These are phyloP conservation scores for Drosophila mettleri DNA, from an alignment of 2,888 invertebrate species.

Conservation along the genomic window DNA sequence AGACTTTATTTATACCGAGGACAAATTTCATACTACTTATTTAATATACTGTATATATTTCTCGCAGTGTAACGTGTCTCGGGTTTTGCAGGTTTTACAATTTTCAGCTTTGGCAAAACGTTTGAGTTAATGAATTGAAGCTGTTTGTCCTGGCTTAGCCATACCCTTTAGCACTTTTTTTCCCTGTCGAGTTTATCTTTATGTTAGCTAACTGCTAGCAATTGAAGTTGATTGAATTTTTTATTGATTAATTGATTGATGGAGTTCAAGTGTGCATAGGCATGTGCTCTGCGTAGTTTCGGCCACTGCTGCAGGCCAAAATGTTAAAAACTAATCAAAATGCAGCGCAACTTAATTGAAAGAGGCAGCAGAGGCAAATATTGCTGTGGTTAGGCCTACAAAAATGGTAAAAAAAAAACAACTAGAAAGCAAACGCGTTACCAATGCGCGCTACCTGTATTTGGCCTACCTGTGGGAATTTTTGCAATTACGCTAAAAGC, in stretches of 20 bases:
- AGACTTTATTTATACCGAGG: too few species aligned
- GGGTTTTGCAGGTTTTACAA: constrained; percentile 58
- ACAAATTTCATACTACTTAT: too few species aligned
- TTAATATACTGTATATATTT: neutral
- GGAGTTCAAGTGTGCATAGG: constrained; percentile 53
- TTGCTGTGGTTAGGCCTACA: constrained; percentile 62
- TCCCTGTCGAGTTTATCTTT: constrained; percentile 29
- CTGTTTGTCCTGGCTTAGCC: constrained; percentile 41
- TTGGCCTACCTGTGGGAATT: constrained; percentile 73
- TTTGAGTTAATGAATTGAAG: constrained; percentile 73
- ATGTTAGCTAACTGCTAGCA: constrained; percentile 59
- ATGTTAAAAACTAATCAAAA: constrained; percentile 78
- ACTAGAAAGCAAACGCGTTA: constrained; percentile 20
- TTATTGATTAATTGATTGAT: constrained; percentile 76
- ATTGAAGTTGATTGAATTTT: constrained; percentile 76
- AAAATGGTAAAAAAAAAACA: neutral
- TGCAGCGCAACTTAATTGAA: constrained; percentile 69
- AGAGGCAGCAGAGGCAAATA: constrained; percentile 58
- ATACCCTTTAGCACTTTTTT: constrained; percentile 11
- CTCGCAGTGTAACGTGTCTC: constrained; percentile 14
- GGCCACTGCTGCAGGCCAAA: constrained; percentile 29
- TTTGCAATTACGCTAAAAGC: constrained; percentile 82
- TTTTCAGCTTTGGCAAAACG: constrained; percentile 54
- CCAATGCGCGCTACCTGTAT: constrained; percentile 40
- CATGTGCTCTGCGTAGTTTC: constrained; percentile 12